Evolutionary conservation across 2,797 vertebrate species (phyloP).

Genomic region (Mareca penelope): DNA sequence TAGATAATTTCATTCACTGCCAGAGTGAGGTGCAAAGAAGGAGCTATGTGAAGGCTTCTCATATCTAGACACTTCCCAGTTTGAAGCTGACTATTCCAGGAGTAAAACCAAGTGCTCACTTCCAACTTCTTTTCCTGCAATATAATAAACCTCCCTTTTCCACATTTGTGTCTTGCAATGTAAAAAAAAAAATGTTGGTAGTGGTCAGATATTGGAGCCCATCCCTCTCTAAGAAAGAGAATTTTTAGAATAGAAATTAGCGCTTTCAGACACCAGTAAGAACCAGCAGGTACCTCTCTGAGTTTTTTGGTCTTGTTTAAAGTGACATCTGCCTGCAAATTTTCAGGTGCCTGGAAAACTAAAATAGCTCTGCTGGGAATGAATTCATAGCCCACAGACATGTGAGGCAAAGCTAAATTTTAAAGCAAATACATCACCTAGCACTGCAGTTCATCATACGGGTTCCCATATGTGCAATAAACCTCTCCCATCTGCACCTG

Average conservation of each 20-base stretch:
- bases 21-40: background rate
- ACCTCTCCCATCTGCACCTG: slow-evolving; percentile 46
- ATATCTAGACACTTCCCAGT: background rate
- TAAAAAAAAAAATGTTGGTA: background rate
- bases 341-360: slow-evolving; percentile 50
- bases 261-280: background rate
- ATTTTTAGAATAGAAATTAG: background rate
- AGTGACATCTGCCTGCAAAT: slow-evolving; percentile 53
- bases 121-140: background rate
- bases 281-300: background rate
- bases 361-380: slow-evolving; percentile 15
- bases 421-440: slow-evolving; percentile 42
- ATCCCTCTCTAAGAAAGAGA: background rate
- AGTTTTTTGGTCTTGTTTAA: slow-evolving; percentile 28
- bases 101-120: background rate
- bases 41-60: background rate
- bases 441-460: slow-evolving; percentile 9
- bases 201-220: background rate
- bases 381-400: slow-evolving; percentile 34
- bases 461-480: slow-evolving; percentile 39
- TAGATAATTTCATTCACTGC: slow-evolving; percentile 18
- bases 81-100: background rate
- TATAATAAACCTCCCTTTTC: background rate
- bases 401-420: slow-evolving; percentile 15
- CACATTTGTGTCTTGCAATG: background rate